A percentile compares a stretch with the other conserved stretches of the same genome.
These are phyloP conservation scores for Xiphophorus hellerii DNA, from an alignment of 2,113 vertebrate genomes.

Conservation along the genomic window DNA sequence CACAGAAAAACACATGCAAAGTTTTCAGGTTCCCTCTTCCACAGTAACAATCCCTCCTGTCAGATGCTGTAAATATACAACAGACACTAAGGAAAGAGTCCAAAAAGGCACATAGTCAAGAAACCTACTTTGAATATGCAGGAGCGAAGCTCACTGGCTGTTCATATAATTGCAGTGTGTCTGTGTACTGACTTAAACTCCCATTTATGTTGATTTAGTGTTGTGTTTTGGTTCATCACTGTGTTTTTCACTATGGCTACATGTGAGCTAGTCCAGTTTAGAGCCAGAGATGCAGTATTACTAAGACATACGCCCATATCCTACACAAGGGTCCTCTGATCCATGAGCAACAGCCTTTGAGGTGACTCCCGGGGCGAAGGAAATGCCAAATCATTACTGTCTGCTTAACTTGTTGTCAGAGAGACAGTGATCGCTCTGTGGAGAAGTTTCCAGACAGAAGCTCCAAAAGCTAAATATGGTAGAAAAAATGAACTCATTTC, in stretches of 20 bases:
- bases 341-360: slow-evolving; percentile 17
- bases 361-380: not conserved
- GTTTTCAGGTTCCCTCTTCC: slow-evolving; percentile 6
- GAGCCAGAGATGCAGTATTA: not conserved
- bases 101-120: not conserved
- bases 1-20: slow-evolving; percentile 23
- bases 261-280: not conserved
- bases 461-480: not conserved
- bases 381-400: slow-evolving; percentile 30
- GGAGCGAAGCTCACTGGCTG: not conserved
- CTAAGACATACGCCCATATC: not conserved
- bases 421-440: slow-evolving; percentile 28
- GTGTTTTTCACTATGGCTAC: not conserved
- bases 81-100: too few relatives aligned
- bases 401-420: slow-evolving; percentile 18
- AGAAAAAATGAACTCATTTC: not conserved
- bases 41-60: not conserved
- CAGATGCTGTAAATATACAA: slow-evolving; percentile 3
- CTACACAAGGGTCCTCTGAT: slow-evolving; percentile 14
- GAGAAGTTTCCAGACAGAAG: slow-evolving; percentile 9
- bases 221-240: not conserved
- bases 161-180: not conserved
- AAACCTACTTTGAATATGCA: slow-evolving; percentile 2
- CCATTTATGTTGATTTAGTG: not conserved
- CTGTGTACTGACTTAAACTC: not conserved